phyloP scores from a whole-genome alignment of 2,888 invertebrate genomes.

The Ephialtes manifestator region DNA sequence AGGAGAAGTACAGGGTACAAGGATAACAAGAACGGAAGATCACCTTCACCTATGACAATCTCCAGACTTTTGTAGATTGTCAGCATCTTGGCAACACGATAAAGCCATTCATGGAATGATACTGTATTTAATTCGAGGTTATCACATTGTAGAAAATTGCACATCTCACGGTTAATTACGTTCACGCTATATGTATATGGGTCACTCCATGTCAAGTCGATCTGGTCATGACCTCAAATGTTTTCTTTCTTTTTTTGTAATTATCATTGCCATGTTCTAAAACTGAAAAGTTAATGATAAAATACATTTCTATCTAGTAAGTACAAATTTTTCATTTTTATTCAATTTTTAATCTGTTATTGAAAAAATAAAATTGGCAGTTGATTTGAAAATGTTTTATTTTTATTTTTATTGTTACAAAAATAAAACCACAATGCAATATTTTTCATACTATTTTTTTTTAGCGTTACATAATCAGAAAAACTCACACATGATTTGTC shows the following conservation, averaged over 20 bases:
- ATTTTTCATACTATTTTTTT: no score
- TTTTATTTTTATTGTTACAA: no score
- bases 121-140: constrained; percentile 5
- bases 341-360: no score
- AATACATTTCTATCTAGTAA: no score
- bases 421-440: no score
- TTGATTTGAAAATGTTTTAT: not conserved
- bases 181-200: not conserved
- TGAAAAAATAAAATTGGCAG: not conserved
- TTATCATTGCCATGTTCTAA: not conserved
- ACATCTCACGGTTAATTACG: not conserved
- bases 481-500: no score
- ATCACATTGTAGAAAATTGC: not conserved
- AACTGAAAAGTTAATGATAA: not conserved
- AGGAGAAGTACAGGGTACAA: constrained; percentile 52
- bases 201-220: not conserved
- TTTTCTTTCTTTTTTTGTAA: not conserved
- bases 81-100: constrained; percentile 14
- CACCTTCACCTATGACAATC: constrained; percentile 51
- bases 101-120: not conserved
- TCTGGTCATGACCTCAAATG: not conserved
- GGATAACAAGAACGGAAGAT: constrained; percentile 50
- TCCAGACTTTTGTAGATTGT: constrained; percentile 36
- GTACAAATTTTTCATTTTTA: no score
- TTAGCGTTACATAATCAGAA: no score